Evolutionary conservation across 2,888 invertebrate genomes (phyloP).

Genomic region (Candidula unifasciata): DNA sequence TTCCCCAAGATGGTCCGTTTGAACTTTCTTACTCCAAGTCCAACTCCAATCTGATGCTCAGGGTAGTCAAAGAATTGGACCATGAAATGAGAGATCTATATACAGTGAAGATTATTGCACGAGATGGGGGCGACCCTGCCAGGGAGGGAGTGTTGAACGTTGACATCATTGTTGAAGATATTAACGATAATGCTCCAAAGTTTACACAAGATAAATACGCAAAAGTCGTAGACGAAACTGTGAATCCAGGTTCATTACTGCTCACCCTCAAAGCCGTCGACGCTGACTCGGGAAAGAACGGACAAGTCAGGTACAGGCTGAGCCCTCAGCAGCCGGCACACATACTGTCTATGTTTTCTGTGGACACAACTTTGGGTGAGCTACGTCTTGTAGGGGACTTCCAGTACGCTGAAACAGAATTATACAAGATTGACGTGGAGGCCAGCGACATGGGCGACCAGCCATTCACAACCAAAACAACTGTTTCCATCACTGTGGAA

Average conservation of each 20-base stretch:
- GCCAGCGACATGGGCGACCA: constrained; percentile 66
- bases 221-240: constrained; percentile 66
- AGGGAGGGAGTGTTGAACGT: constrained; percentile 61
- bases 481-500: constrained; percentile 81
- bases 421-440: constrained; percentile 66
- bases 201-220: constrained; percentile 65
- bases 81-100: constrained; percentile 64
- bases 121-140: constrained; percentile 67
- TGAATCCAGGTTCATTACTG: constrained; percentile 63
- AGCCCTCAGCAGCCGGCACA: constrained; percentile 60
- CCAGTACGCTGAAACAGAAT: constrained; percentile 61
- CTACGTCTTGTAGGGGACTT: constrained; percentile 66
- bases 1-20: constrained; percentile 65
- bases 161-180: constrained; percentile 65
- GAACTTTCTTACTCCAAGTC: constrained; percentile 60
- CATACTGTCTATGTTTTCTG: constrained; percentile 63
- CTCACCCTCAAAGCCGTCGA: constrained; percentile 87
- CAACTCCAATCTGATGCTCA: constrained; percentile 64
- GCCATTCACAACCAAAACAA: constrained; percentile 64
- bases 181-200: constrained; percentile 68
- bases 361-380: constrained; percentile 64
- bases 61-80: constrained; percentile 65
- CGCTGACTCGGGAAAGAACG: constrained; percentile 89
- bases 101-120: constrained; percentile 64
- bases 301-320: constrained; percentile 79